Percentiles rank a stretch among this genome's conserved stretches.
Evolutionary conservation across 35 echinoderm and acorn worm species (phyloP).

Genomic region (Ophiothrix spiculata): DNA sequence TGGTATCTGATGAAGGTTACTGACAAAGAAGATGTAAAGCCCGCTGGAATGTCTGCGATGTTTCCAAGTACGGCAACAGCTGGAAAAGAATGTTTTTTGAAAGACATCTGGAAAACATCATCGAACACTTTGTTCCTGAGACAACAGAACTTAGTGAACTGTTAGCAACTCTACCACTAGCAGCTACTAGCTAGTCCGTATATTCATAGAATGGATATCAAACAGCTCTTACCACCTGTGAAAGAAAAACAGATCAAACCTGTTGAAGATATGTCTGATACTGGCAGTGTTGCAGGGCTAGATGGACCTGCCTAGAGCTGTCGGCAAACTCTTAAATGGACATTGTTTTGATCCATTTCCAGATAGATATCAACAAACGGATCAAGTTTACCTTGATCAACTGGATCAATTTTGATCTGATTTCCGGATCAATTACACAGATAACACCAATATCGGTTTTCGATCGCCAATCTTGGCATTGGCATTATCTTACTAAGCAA

Average conservation of each 20-base stretch:
- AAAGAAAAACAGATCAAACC: constrained; percentile 84
- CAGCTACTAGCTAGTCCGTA: constrained; percentile 89
- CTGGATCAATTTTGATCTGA: no score
- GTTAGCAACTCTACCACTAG: constrained; percentile 57
- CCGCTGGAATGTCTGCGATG: constrained; percentile 86
- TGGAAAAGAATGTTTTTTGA: constrained; percentile 99
- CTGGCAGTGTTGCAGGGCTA: constrained; percentile 79
- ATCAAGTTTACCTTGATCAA: no score
- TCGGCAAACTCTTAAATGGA: constrained; percentile 92
- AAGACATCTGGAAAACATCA: constrained; percentile 79
- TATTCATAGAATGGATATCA: constrained; percentile 78
- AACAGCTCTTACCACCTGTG: constrained; percentile 88
- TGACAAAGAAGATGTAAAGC: constrained; percentile 95
- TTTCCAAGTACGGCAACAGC: constrained; percentile 79
- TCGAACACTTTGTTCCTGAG: constrained; percentile 98
- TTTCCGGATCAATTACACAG: no score
- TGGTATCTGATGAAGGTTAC: constrained; percentile 97
- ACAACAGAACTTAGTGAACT: constrained; percentile 64
- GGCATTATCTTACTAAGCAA: no score
- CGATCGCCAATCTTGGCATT: no score
- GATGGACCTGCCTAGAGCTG: constrained; percentile 75
- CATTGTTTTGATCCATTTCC: no score
- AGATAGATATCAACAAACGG: no score
- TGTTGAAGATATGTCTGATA: constrained; percentile 85
- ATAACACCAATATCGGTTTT: no score